Base-by-base conservation (phyloP, 2,888 invertebrate species). In the Cryptus viduatorius region DNA sequence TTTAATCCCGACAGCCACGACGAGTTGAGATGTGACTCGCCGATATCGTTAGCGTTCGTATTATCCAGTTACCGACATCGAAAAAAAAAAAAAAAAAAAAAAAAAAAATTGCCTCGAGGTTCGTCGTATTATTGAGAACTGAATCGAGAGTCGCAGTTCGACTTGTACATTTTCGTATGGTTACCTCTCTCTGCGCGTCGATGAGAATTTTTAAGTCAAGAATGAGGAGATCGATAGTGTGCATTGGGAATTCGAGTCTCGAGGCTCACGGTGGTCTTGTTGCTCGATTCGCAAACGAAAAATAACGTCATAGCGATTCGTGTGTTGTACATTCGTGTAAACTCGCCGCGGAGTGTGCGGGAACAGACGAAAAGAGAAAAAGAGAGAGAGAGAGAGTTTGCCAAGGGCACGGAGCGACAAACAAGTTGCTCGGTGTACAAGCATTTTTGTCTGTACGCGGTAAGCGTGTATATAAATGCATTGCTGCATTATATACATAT, bases 361-460 rank as follows among this genome's bases (percentile, higher is more conserved):
- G 53, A 12, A 48, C 59, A 72, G 71, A 71, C 77, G 71, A 37
- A 82, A 53, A 82, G 77, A 67, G 46, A 68, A 59, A 68, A 56
- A 68, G 68, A 31, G 77, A 67, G 46, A 59, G 68, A 81, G 61
- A 56, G 76, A 59, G 67, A 68, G 68, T n/a, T 50, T 59, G 53
- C 82, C 82, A 82, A 82, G 82, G 82, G 64, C 82, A 77, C 29
- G 42, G 56, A 65, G 56, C 82, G 82, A 76, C 71, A 82, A 82
- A 77, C 82, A 77, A 82, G 82, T 77, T 82, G 77, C 44, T 46
- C 46, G 46, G 12, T 65, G 53, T 65, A 71, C 53, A 72, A 19
- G 77, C 65, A 65, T 65, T 71, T 71, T 82, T 65, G 71, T 82
- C 65, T 82, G 71, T 44, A 65, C 44, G 31, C 46, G 59, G 56